Conservation (phyloP, 2,113 vertebrate species). For the Cathartes aura region DNA sequence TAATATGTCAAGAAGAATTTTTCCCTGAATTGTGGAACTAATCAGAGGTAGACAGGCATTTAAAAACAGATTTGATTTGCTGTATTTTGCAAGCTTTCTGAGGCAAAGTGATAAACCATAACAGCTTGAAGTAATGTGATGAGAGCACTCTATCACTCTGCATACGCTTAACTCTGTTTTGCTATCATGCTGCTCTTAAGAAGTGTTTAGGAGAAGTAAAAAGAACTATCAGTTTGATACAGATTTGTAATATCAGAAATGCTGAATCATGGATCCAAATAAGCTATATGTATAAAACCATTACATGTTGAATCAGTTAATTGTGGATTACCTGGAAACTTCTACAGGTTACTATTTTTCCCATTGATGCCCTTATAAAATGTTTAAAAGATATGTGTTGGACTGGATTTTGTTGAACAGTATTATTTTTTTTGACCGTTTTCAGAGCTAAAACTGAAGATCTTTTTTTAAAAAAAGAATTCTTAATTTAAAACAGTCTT, state of each 20-base stretch:
- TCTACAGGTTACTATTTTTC: not conserved
- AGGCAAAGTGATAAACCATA: conserved; percentile 23
- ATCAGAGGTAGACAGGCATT: conserved; percentile 39
- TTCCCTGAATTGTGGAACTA: conserved; percentile 25
- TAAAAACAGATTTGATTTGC: conserved; percentile 52
- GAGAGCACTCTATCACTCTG: not conserved
- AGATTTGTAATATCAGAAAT: not conserved
- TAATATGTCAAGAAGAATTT: not conserved
- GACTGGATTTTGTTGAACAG: not conserved
- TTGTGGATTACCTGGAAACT: not conserved
- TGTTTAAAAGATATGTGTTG: not conserved
- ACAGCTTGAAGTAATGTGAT: conserved; percentile 5
- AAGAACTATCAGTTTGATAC: not conserved
- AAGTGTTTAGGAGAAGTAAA: not conserved
- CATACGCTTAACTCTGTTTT: not conserved
- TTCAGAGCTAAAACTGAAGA: not conserved
- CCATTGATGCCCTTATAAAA: not conserved
- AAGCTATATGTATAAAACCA: not conserved
- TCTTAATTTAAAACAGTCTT: not conserved
- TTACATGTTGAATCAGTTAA: not conserved
- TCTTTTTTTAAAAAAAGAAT: not conserved
- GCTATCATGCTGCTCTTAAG: not conserved
- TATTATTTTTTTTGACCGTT: not conserved
- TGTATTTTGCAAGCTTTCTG: conserved; percentile 31
- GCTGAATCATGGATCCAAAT: not conserved